phyloP scores from a whole-genome alignment of 2,797 vertebrate species.

The Darevskia mixta region DNA sequence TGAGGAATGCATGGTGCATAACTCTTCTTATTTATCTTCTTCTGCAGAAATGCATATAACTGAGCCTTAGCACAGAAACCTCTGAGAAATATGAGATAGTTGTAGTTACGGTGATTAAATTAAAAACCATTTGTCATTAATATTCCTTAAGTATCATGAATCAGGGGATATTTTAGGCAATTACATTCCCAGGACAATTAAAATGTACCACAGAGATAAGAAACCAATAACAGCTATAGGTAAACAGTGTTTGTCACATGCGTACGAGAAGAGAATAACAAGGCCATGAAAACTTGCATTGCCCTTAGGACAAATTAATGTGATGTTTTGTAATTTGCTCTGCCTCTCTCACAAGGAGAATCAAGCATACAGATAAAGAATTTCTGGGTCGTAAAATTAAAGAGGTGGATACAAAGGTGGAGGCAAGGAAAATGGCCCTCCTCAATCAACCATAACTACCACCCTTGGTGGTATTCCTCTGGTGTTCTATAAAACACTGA shows the following conservation, averaged over 20 bases:
- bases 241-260: slow-evolving; percentile 47
- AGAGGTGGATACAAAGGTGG: slow-evolving; percentile 28
- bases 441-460: slow-evolving; percentile 33
- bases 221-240: slow-evolving; percentile 40
- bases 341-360: slow-evolving; percentile 15
- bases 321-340: slow-evolving; percentile 33
- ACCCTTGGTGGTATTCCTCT: slow-evolving; percentile 19
- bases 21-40: slow-evolving; percentile 2
- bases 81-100: slow-evolving; percentile 17
- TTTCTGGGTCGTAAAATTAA: slow-evolving; percentile 40
- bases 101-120: slow-evolving; percentile 19
- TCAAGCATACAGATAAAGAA: slow-evolving; percentile 12
- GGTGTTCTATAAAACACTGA: slow-evolving; percentile 14
- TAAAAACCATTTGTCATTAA: slow-evolving; percentile 12
- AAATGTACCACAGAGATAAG: slow-evolving; percentile 23
- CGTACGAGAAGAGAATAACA: slow-evolving; percentile 32
- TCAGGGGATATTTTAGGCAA: slow-evolving; percentile 39
- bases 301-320: slow-evolving; percentile 35
- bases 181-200: slow-evolving; percentile 31
- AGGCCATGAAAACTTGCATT: slow-evolving; percentile 40
- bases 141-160: slow-evolving; percentile 12
- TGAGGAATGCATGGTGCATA: not conserved
- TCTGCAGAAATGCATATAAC: not conserved
- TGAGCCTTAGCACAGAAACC: not conserved
- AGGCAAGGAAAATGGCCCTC: slow-evolving; percentile 10